Conservation (phyloP, 2,113 vertebrate genomes). For the Rhineura floridana region DNA sequence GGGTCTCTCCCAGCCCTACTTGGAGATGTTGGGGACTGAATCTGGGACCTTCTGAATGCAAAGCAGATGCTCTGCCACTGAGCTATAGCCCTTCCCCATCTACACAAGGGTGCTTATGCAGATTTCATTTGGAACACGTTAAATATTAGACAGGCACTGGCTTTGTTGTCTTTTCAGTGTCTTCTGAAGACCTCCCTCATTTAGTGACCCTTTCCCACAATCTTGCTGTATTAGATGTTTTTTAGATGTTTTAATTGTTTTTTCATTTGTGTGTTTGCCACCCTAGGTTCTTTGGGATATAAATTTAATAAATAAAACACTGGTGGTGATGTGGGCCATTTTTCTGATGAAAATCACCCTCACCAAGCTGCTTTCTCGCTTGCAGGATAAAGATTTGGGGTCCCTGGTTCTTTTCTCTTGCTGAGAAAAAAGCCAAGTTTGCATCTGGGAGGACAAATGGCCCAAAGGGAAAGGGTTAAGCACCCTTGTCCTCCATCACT, state of each 20-base stretch:
- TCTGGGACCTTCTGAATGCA: no score
- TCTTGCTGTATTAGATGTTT: no score
- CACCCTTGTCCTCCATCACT: fast-evolving
- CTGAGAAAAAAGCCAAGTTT: not conserved
- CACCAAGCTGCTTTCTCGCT: not conserved
- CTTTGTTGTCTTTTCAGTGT: no score
- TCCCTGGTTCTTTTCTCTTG: not conserved
- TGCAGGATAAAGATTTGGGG: not conserved
- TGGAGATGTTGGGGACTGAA: no score
- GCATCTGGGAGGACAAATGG: not conserved
- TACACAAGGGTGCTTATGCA: not conserved
- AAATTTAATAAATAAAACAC: not conserved
- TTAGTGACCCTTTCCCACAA: no score
- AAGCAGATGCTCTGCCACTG: no score
- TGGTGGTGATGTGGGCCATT: not conserved
- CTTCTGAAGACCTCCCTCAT: no score
- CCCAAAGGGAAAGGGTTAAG: not conserved
- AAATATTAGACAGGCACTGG: no score
- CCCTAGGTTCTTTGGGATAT: not conserved
- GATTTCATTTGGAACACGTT: not conserved
- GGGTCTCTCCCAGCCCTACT: no score
- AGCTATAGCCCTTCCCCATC: no score
- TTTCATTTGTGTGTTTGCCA: no score
- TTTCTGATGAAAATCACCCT: not conserved
- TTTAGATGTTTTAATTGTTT: no score